A percentile compares a stretch with the other conserved stretches of the same genome.
These are phyloP conservation scores for Bicyclus anynana DNA, from an alignment of 1,140 invertebrate genomes.

Conservation along the genomic window DNA sequence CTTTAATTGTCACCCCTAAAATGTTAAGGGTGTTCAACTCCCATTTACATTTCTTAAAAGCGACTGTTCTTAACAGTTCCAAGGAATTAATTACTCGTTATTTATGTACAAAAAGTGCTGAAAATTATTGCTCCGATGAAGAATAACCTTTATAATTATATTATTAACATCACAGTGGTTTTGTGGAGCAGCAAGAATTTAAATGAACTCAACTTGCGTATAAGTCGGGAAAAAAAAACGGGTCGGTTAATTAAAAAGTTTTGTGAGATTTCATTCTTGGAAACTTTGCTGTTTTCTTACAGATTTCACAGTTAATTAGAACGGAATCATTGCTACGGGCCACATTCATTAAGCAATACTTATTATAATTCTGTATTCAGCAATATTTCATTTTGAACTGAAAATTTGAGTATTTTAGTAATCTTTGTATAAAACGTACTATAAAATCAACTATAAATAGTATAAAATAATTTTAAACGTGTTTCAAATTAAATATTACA, in stretches of 20 bases:
- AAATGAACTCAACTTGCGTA: constrained; percentile 2
- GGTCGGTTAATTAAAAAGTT: constrained; percentile 4
- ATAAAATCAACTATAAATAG: too few relatives aligned
- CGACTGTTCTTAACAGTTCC: too few relatives aligned
- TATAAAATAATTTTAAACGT: too few relatives aligned
- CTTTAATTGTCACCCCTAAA: too few relatives aligned
- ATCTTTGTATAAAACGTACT: too few relatives aligned
- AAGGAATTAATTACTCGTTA: too few relatives aligned
- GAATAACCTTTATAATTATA: neutral
- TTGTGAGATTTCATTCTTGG: constrained; percentile 2
- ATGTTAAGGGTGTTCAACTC: too few relatives aligned
- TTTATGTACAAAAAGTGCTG: too few relatives aligned
- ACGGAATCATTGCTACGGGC: neutral
- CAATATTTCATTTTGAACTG: too few relatives aligned
- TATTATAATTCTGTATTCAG: neutral
- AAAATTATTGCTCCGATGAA: neutral
- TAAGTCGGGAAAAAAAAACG: neutral
- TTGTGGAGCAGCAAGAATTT: constrained; percentile 1
- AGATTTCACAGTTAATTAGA: neutral
- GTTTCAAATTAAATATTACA: too few relatives aligned
- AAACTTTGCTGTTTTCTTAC: neutral
- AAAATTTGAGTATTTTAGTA: too few relatives aligned
- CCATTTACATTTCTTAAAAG: too few relatives aligned
- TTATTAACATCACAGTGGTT: constrained; percentile 1
- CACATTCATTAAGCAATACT: neutral